Evolutionary conservation across 1,140 invertebrate genomes (phyloP).

Genomic region (Phymastichus coffea): DNA sequence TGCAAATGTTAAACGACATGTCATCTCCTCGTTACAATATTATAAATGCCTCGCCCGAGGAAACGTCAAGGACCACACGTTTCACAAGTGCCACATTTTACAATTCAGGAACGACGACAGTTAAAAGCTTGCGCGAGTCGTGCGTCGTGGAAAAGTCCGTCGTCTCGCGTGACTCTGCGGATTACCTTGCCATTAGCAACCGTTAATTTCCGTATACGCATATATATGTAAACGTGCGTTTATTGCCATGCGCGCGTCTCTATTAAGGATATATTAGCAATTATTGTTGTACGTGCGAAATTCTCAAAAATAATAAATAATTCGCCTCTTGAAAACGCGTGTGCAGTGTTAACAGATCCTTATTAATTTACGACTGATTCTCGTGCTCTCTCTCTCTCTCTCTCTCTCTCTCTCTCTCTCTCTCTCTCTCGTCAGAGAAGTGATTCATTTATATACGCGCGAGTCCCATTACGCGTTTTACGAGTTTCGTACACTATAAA

Average conservation of each 20-base stretch:
- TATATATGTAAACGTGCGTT: too few relatives aligned
- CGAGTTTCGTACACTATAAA: not conserved
- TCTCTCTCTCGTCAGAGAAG: too few relatives aligned
- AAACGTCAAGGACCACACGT: not conserved
- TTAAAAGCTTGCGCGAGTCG: too few relatives aligned
- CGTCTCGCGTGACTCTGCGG: conserved; percentile 20
- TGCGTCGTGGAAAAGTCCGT: conserved; percentile 14
- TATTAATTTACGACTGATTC: too few relatives aligned
- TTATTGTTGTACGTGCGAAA: too few relatives aligned
- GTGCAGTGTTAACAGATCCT: too few relatives aligned
- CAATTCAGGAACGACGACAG: not conserved
- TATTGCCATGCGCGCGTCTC: too few relatives aligned
- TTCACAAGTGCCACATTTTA: not conserved
- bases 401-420: conserved; percentile 16
- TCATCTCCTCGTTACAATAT: conserved; percentile 16
- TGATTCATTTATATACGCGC: conserved; percentile 1
- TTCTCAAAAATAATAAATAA: too few relatives aligned
- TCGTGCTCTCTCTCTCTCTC: conserved; percentile 2
- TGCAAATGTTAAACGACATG: too few relatives aligned
- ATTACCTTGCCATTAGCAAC: conserved; percentile 28
- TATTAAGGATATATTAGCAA: too few relatives aligned
- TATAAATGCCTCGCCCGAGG: not conserved
- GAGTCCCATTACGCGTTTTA: too few relatives aligned
- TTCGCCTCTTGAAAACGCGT: too few relatives aligned
- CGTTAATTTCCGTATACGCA: conserved; percentile 29